Percentiles rank a stretch among this genome's conserved stretches.
phyloP scores from a whole-genome alignment of 2,888 invertebrate genomes.

The Ichneumoninae sp. region DNA sequence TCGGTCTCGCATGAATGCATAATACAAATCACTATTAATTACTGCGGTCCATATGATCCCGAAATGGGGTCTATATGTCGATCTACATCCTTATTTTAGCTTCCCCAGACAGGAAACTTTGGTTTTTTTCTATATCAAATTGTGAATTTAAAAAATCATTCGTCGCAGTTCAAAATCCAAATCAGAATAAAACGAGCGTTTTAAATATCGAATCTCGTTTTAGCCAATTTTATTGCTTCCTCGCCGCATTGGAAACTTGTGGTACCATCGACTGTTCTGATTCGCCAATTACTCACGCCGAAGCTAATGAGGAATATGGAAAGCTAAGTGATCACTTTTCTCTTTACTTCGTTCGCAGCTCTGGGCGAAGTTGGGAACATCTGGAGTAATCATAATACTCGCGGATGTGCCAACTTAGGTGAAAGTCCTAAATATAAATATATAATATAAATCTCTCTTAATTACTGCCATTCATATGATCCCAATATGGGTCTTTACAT shows the following conservation, averaged over 20 bases:
- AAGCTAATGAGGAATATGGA: slow-evolving; percentile 12
- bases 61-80: not conserved
- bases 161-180: not conserved
- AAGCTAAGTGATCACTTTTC: slow-evolving; percentile 33
- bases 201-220: not conserved
- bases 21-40: slow-evolving; percentile 55
- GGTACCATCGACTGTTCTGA: not conserved
- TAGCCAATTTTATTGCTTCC: not conserved
- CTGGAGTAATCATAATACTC: slow-evolving; percentile 37
- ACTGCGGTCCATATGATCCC: slow-evolving; percentile 48
- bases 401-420: slow-evolving; percentile 75
- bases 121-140: not conserved
- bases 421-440: slow-evolving; percentile 68
- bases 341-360: slow-evolving; percentile 37
- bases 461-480: no score
- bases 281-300: slow-evolving; percentile 7
- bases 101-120: not conserved
- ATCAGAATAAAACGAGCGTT: not conserved
- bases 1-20: slow-evolving; percentile 45
- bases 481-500: no score
- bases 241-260: not conserved
- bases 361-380: slow-evolving; percentile 52
- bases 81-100: not conserved
- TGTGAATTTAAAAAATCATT: not conserved
- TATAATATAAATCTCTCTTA: no score